Conservation (phyloP, 2,888 invertebrate genomes). For the Zhuqinia jingwanae region DNA sequence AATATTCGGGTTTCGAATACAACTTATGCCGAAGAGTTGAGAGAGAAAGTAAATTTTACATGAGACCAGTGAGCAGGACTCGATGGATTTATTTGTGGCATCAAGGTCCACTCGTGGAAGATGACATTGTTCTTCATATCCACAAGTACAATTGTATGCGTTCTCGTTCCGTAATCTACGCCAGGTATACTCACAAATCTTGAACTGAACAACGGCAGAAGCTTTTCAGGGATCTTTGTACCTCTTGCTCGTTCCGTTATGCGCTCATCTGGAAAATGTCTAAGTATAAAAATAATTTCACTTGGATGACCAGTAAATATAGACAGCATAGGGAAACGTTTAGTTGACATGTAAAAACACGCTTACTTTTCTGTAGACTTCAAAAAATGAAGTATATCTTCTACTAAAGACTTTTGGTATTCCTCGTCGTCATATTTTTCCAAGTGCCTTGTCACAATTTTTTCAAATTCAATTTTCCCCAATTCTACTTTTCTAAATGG, state of each 20-base stretch:
- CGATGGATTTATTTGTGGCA: slow-evolving; percentile 78
- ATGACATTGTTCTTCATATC: slow-evolving; percentile 85
- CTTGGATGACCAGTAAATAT: not conserved
- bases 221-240: slow-evolving; percentile 8
- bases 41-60: slow-evolving; percentile 52
- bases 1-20: not conserved
- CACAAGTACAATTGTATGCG: slow-evolving; percentile 86
- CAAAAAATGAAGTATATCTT: slow-evolving; percentile 69
- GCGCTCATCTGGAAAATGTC: slow-evolving; percentile 70
- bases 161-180: slow-evolving; percentile 80
- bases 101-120: slow-evolving; percentile 86
- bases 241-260: slow-evolving; percentile 58
- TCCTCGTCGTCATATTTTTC: slow-evolving; percentile 11
- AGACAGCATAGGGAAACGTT: not conserved
- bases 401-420: slow-evolving; percentile 24
- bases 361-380: slow-evolving; percentile 66
- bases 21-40: not conserved
- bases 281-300: not conserved
- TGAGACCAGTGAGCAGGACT: slow-evolving; percentile 79
- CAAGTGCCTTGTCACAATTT: slow-evolving; percentile 58
- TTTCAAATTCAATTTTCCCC: slow-evolving; percentile 69
- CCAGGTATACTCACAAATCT: slow-evolving; percentile 62
- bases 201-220: slow-evolving; percentile 56
- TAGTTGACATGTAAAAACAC: not conserved
- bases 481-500: slow-evolving; percentile 73